Evolutionary conservation across 2,888 invertebrate species (phyloP).

Genomic region (Apodemia zela): DNA sequence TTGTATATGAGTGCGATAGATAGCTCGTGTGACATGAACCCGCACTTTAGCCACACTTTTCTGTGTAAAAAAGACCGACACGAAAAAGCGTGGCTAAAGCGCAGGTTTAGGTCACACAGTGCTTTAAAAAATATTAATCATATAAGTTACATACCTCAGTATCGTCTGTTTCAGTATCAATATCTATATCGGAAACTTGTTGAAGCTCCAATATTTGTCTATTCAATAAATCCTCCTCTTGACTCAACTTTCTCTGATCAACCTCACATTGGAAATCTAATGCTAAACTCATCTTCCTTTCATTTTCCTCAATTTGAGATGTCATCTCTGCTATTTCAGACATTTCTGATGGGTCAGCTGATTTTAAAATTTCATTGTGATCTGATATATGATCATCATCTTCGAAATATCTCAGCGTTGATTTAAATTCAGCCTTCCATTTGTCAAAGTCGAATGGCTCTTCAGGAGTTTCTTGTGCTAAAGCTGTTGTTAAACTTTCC

Average conservation of each 20-base stretch:
- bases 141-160: slow-evolving; percentile 71
- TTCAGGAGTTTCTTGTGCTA: slow-evolving; percentile 66
- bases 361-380: slow-evolving; percentile 62
- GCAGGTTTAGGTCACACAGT: too few relatives aligned
- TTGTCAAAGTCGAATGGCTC: slow-evolving; percentile 69
- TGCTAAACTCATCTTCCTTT: slow-evolving; percentile 80
- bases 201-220: slow-evolving; percentile 88
- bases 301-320: slow-evolving; percentile 75
- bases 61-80: too few relatives aligned
- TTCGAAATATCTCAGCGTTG: slow-evolving; percentile 64
- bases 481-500: slow-evolving; percentile 64
- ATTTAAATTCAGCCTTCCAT: slow-evolving; percentile 68
- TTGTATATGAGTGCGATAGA: too few relatives aligned
- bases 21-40: too few relatives aligned
- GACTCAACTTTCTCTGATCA: slow-evolving; percentile 86
- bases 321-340: slow-evolving; percentile 76
- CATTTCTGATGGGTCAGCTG: slow-evolving; percentile 72
- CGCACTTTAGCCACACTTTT: too few relatives aligned
- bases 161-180: slow-evolving; percentile 91
- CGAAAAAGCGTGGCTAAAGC: too few relatives aligned
- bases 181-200: slow-evolving; percentile 85
- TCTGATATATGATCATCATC: slow-evolving; percentile 65
- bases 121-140: not conserved
- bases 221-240: slow-evolving; percentile 87
- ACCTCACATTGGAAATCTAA: slow-evolving; percentile 85